Percentiles rank a stretch among this genome's conserved stretches.
Conservation (phyloP, 92 coral and sea anemone genomes). For the Virgularia gustaviana region DNA sequence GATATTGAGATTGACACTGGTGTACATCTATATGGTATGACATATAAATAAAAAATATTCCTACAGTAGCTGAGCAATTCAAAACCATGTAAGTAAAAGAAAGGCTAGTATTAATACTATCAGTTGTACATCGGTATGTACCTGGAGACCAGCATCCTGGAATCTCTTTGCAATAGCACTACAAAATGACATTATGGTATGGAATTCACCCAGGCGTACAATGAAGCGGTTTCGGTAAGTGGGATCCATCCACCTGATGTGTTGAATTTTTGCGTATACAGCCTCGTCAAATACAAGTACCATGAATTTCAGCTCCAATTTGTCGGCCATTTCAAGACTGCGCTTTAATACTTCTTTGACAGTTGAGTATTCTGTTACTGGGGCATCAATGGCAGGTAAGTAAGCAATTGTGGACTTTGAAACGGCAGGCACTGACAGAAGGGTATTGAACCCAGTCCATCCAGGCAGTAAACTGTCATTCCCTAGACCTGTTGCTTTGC, state of each 20-base stretch:
- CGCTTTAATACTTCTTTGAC: background rate
- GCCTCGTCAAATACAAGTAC: background rate
- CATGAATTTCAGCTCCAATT: background rate
- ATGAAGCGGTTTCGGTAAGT: background rate
- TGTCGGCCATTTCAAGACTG: background rate
- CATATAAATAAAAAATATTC: no score
- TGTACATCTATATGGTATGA: no score
- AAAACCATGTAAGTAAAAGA: background rate
- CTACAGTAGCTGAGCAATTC: background rate
- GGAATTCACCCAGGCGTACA: background rate
- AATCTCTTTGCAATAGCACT: background rate
- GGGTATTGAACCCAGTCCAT: background rate
- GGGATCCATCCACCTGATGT: background rate
- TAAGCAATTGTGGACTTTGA: background rate
- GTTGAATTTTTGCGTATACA: background rate
- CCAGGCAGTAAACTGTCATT: background rate
- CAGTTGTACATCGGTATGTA: background rate
- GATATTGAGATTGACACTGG: background rate
- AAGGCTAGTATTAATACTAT: background rate
- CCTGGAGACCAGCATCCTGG: background rate
- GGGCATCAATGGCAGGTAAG: background rate
- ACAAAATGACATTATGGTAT: background rate
- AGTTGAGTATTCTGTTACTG: background rate
- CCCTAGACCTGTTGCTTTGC: background rate
- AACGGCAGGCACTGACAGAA: background rate